These are phyloP conservation scores for Theretra japonica DNA, from an alignment of 2,888 invertebrate genomes.

Conservation along the genomic window DNA sequence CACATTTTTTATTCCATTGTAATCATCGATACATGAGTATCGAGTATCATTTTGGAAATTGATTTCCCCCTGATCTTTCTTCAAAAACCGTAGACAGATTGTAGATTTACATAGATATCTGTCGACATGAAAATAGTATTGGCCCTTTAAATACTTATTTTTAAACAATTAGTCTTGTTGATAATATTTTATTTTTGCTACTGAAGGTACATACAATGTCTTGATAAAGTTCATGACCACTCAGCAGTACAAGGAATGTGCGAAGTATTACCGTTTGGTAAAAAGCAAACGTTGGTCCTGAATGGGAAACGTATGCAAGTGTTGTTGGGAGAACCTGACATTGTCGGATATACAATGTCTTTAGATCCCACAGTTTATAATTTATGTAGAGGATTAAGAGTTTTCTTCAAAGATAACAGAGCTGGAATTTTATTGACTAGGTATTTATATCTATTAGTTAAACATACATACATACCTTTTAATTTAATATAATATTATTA, in stretches of 20 bases:
- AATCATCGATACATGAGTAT: no score
- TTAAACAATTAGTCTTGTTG: no score
- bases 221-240: constrained; percentile 79
- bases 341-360: constrained; percentile 80
- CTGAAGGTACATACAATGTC: constrained; percentile 70
- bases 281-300: constrained; percentile 68
- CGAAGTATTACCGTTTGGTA: constrained; percentile 77
- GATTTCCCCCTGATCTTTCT: no score
- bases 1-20: no score
- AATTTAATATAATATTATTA: no score
- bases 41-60: no score
- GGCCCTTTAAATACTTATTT: no score
- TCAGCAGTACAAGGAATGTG: constrained; percentile 76
- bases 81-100: no score
- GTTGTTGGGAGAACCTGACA: constrained; percentile 72
- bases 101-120: no score
- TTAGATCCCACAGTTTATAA: constrained; percentile 76
- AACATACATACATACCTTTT: no score
- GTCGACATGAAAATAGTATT: no score
- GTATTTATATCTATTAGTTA: constrained; percentile 48
- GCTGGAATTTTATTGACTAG: constrained; percentile 80
- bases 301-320: constrained; percentile 77
- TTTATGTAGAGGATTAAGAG: constrained; percentile 81
- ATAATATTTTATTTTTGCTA: not conserved
- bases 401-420: constrained; percentile 82